Evolutionary conservation across 1,140 invertebrate genomes (phyloP), one percentile per base, ranked within the genome.

Genomic region (Dreissena rostriformis): DNA sequence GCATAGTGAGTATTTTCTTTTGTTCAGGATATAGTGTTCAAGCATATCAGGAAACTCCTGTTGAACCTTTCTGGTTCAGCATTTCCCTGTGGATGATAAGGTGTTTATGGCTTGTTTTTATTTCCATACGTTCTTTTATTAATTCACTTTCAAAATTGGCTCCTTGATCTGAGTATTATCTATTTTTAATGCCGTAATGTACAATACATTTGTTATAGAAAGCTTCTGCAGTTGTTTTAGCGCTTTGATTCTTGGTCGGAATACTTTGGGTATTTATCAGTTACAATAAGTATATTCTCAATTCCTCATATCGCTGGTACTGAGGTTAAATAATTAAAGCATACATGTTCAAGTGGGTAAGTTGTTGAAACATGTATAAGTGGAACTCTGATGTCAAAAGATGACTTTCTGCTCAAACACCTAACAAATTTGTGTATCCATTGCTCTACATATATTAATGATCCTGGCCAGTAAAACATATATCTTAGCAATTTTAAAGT

Each of bases 111-210:
- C 4, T 19, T 74, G 52, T 74, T 28, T 55, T 63, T 11, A 76
- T 76, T 1, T 15, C 15, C 10, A 19, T 57, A n/a, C 71, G 49
- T 66, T 86, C 66, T 61, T 76, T 68, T 52, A 86, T 82, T 7
- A 82, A 11, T 0, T 76, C n/a, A 26, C 6, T n/a, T 70, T 86
- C 80, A 68, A 86, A 83, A 51, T 86, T 75, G 17, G 55, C 52
- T 15, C 80, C 80, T 71, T 86, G 84, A 67, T 85, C 84, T 14
- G 80, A 76, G 70, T 86, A 73, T 22, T 76, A 15, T 5, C 55
- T 19, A 0, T 17, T 0, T 0, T 72, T 70, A 0, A 77, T 29
- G 49, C 80, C 80, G 65, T 76, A 86, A 0, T 67, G 61, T 12
- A 70, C 22, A 19, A 84, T 57, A 39, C 53, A 83, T 14, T 78